Percentiles rank a stretch among this genome's conserved stretches.
These are phyloP conservation scores for Hybos culiciformis DNA, from an alignment of 2,888 invertebrate genomes.

Conservation along the genomic window DNA sequence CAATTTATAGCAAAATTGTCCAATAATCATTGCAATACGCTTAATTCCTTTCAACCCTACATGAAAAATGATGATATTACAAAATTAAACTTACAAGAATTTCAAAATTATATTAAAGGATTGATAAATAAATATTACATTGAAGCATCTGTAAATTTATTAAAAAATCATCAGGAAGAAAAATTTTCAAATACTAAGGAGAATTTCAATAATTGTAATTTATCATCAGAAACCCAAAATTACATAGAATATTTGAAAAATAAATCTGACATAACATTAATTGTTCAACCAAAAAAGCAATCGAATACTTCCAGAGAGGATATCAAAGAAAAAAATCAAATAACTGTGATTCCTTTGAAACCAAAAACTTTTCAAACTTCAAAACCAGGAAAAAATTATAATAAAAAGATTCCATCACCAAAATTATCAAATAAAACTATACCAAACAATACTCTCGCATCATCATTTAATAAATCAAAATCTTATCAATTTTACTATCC, in stretches of 20 bases:
- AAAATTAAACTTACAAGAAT: constrained; percentile 32
- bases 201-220: constrained; percentile 15
- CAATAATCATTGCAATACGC: constrained; percentile 16
- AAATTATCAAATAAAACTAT: not conserved
- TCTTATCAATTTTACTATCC: not conserved
- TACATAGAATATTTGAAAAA: constrained; percentile 35
- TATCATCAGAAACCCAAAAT: constrained; percentile 26
- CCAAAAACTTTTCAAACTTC: not conserved
- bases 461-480: not conserved
- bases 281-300: constrained; percentile 28
- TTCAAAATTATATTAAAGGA: constrained; percentile 35
- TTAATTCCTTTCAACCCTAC: constrained; percentile 26
- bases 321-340: constrained; percentile 12
- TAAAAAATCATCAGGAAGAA: too few relatives aligned
- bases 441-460: constrained; percentile 10
- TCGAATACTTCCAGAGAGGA: constrained; percentile 8
- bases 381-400: not conserved
- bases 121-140: constrained; percentile 35
- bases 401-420: constrained; percentile 9
- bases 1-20: constrained; percentile 11
- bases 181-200: constrained; percentile 23
- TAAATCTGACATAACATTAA: constrained; percentile 34
- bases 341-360: constrained; percentile 12
- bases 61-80: constrained; percentile 35
- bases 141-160: too few relatives aligned